Evolutionary conservation across 2,797 vertebrate species (phyloP), one percentile per base, ranked within the genome.

Genomic region (Sus cebifrons): DNA sequence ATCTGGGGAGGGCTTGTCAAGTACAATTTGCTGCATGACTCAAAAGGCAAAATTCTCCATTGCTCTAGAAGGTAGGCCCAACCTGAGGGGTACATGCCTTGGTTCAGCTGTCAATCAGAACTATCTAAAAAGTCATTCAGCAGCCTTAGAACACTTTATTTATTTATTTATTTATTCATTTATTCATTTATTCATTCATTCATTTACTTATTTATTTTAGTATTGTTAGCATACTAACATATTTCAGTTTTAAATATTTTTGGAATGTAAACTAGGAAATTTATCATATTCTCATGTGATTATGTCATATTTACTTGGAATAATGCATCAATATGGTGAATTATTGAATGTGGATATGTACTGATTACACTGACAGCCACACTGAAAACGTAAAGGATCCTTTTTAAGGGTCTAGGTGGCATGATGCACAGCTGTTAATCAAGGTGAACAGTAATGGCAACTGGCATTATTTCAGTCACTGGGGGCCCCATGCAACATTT

Each of bases 321-420:
- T 65, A 40, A 74, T 85, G 36, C 13, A 75, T 97, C 95, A 95
- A 87, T 77, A 82, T 83, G 97, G 95, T 93, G 95, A 97, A 96
- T 97, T 98, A 91, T 86, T 52, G 49, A 96, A 82, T 83, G 52
- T 96, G 94, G 94, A 97, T 98, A 97, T 96, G 87, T 89, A 74
- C 56, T 73, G 77, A 85, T 81, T 95, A 68, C 75, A 96, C 78
- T 79, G 97, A 89, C 83, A 56, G 56, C 81, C 62, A 82, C 67
- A 20, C 75, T 84, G 67, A 89, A 97, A 95, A 64, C 77, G 89
- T 86, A 91, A 96, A 91, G 36, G 85, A 49, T 79, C 62, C 91
- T 64, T 95, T 96, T 97, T 85, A 97, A 89, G 95, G 67, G 36
- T 84, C 40, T 77, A 85, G n/a, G 60, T 87, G 56, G 25, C 67